Evolutionary conservation across 2,888 invertebrate genomes (phyloP), one percentile per base, ranked within the genome.

Genomic region (Microctonus brassicae): DNA sequence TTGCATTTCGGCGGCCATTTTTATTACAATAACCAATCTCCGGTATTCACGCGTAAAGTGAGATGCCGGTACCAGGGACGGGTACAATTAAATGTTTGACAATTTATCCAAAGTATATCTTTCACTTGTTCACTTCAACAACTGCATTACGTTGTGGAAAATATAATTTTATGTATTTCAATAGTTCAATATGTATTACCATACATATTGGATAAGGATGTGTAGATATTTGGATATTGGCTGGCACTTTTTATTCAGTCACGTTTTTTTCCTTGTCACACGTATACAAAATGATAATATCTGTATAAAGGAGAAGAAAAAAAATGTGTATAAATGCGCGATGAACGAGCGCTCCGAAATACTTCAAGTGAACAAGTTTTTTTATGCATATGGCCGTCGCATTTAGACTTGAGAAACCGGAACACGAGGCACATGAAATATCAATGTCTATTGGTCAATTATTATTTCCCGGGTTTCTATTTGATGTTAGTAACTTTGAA

Each of bases 1-100:
- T 89, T 90, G 91, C 89, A 91, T 91, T 88, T 93, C 92, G 83
- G 90, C 89, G 91, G 93, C 93, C 94, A 94, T 94, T 92, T 93
- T 93, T 47, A 47, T 47, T 88, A 84, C 82, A 82, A 82, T 84
- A 85, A 86, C 79, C 77, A 78, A 79, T 79, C 73, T 76, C 77
- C 76, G 24, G 76, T 66, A 34, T 55, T 74, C 72, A 74, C 68
- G 74, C 58, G 76, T 80, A 78, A 79, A 79, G 80, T 78, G 78
- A 78, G 82, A 78, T 80, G 82, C 84, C 84, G 84, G 85, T 79
- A 77, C 75, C 67, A 69, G 69, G 63, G 66, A 57, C 65, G 74
- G n/a, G 29, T 68, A 72, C 62, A 74, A 67, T 70, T 58, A 55
- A 69, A 53, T 55, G 29, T 63, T 70, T 67, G 66, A 64, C 62